These are phyloP conservation scores for Pantherophis alleghaniensis DNA, from an alignment of 2,797 vertebrate genomes.

Conservation along the genomic window DNA sequence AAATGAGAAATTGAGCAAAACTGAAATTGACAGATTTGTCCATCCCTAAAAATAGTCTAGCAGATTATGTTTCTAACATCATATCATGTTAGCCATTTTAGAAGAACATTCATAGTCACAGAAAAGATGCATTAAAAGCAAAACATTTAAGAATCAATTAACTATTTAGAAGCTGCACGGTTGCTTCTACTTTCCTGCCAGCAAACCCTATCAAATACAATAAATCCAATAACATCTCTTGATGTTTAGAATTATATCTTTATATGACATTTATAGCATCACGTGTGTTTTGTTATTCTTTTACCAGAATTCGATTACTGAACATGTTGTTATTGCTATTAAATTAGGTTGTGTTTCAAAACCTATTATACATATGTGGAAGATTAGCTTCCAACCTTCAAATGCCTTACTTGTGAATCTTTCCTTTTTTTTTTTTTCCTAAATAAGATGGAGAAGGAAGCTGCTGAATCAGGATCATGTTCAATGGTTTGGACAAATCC, in stretches of 20 bases:
- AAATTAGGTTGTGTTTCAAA: background rate
- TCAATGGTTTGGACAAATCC: background rate
- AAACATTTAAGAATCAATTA: background rate
- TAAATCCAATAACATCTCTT: background rate
- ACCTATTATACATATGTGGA: background rate
- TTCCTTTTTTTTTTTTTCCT: background rate
- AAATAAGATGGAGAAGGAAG: background rate
- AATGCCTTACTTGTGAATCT: background rate
- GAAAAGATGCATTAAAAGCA: background rate
- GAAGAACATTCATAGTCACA: background rate
- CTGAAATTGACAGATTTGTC: background rate
- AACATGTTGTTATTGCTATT: background rate
- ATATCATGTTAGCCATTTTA: background rate
- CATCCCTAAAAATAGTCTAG: background rate
- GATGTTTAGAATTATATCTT: background rate
- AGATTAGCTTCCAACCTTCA: background rate
- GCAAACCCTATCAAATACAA: background rate
- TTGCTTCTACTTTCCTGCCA: background rate
- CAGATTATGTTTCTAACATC: background rate
- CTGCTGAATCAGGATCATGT: background rate
- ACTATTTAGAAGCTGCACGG: background rate
- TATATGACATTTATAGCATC: background rate
- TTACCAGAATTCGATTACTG: background rate
- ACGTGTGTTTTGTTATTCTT: background rate
- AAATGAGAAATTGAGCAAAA: background rate